Base-by-base conservation (phyloP, 1,140 invertebrate species). In the Lethocerus indicus region DNA sequence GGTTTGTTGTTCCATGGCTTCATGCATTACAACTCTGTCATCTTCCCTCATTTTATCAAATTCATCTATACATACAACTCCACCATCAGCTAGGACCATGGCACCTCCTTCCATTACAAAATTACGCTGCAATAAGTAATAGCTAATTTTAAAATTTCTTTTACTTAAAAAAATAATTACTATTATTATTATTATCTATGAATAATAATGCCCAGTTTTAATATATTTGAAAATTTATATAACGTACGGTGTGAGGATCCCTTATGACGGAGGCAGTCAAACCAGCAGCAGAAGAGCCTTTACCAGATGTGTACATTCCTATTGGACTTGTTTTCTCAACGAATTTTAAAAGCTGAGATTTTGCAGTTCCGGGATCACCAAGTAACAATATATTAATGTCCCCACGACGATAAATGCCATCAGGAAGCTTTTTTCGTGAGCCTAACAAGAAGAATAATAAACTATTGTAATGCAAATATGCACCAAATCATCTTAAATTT, bases 11-110 rank as follows among this genome's bases (percentile, higher is more conserved):
- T 99, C 96, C 96, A 99, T 99, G 27, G 95, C 96, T 70, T 99
- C 96, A 62, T 99, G 96, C 64, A 99, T 99, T 18, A 95, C 95
- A 2, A 98, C 95, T 56, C 95, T 72, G 65, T 99, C 96, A 64
- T 98, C 94, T 69, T 99, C 95, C 54, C 90, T 76, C 96, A 99
- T 99, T 70, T 99, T 99, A 67, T 99, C 96, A 68, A 99, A 99
- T 65, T 99, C 96, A 65, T 99, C 96, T 64, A 99, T 99, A 63
- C 95, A 99, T 1, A 98, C 94, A 9, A 98, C 92, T 29, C 96
- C 96, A 27, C 94, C 94, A 71, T 99, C 96, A 23, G 96, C 96
- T 28, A 99, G 67, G 2, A 99, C 96, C 95, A 99, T 98, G 7
- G 96, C 96, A 27, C 96, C 96, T 13, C 96, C 96, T 71, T 99